Percentiles rank a stretch among this genome's conserved stretches.
phyloP scores from a whole-genome alignment of 2,113 vertebrate species.

The Hepsetus odoe region DNA sequence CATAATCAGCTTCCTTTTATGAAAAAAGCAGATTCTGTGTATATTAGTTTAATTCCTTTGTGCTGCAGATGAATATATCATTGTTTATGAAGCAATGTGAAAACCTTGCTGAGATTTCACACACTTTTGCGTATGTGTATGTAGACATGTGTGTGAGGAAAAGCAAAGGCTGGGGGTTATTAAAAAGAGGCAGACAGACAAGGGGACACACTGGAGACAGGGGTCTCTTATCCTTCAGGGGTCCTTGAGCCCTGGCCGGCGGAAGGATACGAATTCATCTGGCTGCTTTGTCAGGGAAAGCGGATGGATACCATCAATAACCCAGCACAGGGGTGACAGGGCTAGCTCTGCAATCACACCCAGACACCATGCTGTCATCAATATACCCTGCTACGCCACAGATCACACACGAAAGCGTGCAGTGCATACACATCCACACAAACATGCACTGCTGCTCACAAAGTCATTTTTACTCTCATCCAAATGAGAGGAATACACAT shows the following conservation, averaged over 20 bases:
- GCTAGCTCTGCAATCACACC: constrained; percentile 72
- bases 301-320: constrained; percentile 80
- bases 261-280: constrained; percentile 81
- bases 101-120: constrained; percentile 19
- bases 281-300: constrained; percentile 71
- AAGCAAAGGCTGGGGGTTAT: constrained; percentile 8
- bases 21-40: constrained; percentile 54
- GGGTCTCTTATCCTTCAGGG: constrained; percentile 76
- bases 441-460: constrained; percentile 32
- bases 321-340: constrained; percentile 69
- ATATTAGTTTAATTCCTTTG: constrained; percentile 58
- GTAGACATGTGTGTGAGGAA: constrained; percentile 48
- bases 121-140: constrained; percentile 42
- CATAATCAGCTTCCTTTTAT: constrained; percentile 36
- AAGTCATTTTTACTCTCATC: constrained; percentile 35
- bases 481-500: constrained; percentile 49
- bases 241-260: constrained; percentile 74
- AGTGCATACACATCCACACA: constrained; percentile 32
- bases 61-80: constrained; percentile 53
- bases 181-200: constrained; percentile 34
- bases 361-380: constrained; percentile 77
- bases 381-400: constrained; percentile 63
- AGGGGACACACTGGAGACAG: constrained; percentile 61
- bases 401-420: constrained; percentile 48
- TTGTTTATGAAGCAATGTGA: constrained; percentile 40